phyloP scores from a whole-genome alignment of 2,888 invertebrate genomes.

The Diarsia mendica region DNA sequence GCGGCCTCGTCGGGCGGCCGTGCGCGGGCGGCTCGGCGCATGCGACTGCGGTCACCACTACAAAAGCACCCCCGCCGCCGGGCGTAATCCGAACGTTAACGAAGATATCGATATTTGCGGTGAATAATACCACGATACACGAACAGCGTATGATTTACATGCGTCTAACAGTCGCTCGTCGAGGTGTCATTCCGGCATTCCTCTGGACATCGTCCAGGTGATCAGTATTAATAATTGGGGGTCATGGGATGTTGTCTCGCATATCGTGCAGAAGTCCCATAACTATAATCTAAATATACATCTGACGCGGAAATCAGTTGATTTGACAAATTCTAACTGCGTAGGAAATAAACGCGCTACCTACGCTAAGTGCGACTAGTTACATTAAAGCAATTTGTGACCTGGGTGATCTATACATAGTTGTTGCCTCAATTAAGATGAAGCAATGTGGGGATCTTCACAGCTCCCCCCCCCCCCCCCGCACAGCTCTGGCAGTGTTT shows the following conservation, averaged over 20 bases:
- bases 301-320: slow-evolving; percentile 30
- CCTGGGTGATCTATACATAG: slow-evolving; percentile 30
- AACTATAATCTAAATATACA: slow-evolving; percentile 41
- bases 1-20: slow-evolving; percentile 83
- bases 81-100: slow-evolving; percentile 86
- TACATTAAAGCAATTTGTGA: slow-evolving; percentile 29
- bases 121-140: slow-evolving; percentile 81
- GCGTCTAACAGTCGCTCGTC: slow-evolving; percentile 68
- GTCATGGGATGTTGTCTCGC: slow-evolving; percentile 61
- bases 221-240: slow-evolving; percentile 76
- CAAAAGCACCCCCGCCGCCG: slow-evolving; percentile 81
- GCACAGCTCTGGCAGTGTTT: slow-evolving; percentile 22
- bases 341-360: slow-evolving; percentile 26
- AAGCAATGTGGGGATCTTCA: slow-evolving; percentile 25
- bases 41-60: slow-evolving; percentile 86
- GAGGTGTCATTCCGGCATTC: slow-evolving; percentile 79
- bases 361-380: slow-evolving; percentile 16
- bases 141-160: slow-evolving; percentile 79
- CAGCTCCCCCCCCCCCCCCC: too few species aligned
- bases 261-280: slow-evolving; percentile 56
- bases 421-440: slow-evolving; percentile 37
- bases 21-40: slow-evolving; percentile 86
- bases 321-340: slow-evolving; percentile 27
- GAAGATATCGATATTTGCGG: slow-evolving; percentile 88
- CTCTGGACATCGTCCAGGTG: slow-evolving; percentile 85